Base-by-base conservation (phyloP, 2,888 invertebrate genomes). In the Troides oblongomaculatus region DNA sequence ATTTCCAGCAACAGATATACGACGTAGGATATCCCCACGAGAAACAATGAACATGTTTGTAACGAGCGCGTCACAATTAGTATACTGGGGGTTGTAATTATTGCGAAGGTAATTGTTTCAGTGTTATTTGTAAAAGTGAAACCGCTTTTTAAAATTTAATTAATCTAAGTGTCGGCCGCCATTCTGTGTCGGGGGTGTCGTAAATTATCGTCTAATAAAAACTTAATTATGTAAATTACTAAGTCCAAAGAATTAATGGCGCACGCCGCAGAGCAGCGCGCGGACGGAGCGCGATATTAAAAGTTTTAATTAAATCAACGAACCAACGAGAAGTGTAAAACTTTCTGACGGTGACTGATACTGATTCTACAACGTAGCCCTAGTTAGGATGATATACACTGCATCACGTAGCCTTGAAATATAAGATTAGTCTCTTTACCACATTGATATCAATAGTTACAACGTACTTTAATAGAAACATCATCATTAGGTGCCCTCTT, bases 221-320 rank as follows among this genome's bases (percentile, higher is more conserved):
- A 71, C 64, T 71, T 71, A 71, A 74, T 69, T 72, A 72, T 74
- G 74, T 68, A 70, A 74, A 74, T 67, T 63, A 69, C 65, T 66
- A 65, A 66, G 65, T 61, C 66, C 62, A 56, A 50, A 62, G 43
- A 59, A 63, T 69, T 62, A 58, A 70, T 66, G 70, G 66, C 23
- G 17, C 23, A 25, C 21, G 21, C 23, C n/a, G 59, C n/a, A 70
- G 63, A 70, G 66, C 60, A 70, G 58, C 50, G 62, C 18, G 23
- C 58, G 18, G 18, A 23, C 50, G 66, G 69, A 66, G 59, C 2
- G 23, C 46, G 46, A 25, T 57, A 53, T 60, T 66, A 60, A n/a
- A n/a, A 12, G 8, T 53, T 53, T 12, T 53, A 18, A 18, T 53
- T 53, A 18, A 53, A 53, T n/a, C 53, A n/a, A n/a, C 46, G 46